Base-by-base conservation (phyloP, 2,113 vertebrate genomes). In the Andinoacara biseriatus region DNA sequence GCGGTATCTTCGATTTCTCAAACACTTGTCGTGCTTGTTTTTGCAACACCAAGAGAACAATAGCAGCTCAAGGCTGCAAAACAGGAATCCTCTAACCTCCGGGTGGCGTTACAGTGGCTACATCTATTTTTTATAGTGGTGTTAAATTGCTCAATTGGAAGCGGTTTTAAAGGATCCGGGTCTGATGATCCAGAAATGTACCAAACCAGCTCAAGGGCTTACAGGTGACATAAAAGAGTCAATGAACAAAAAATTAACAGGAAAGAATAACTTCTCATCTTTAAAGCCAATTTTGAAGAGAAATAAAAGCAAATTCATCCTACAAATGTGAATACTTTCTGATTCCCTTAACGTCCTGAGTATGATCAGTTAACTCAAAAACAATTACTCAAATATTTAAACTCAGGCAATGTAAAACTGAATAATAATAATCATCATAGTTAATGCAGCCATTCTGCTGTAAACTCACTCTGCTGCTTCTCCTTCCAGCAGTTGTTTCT, bases 401-500 rank as follows among this genome's bases (percentile, higher is more conserved):
- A 72, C 67, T 31, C 46, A 0, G 0, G 46, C 2, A n/a, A 54
- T 33, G 26, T 54, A 54, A 54, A 72, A 72, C 46, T 33, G 17
- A 72, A 54, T 54, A 72, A 72, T 52, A 72, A 72, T 31, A 52
- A 31, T 72, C 3, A 31, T 72, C 2, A 72, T 72, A 72, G 43
- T 4, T 5, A 54, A 72, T n/a, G 26, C 7, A 40, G 20, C 11
- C 40, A 2, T 38, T 33, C 4, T 38, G 2, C 17, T 58, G 26
- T 18, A 2, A 74, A 95, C 98, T 96, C 95, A 99, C 98, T 99
- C 90, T 99, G 98, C 87, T 99, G 98, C 86, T 97, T 97, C 91
- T 99, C 98, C 84, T 98, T 98, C 98, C 98, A 99, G 89, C 98
- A 99, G 90, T 99, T 99, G 95, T 99, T 99, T 93, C 98, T 96